Percentiles rank a stretch among this genome's conserved stretches.
These are phyloP conservation scores for Pangasianodon hypophthalmus DNA, from an alignment of 2,113 vertebrate genomes.

Conservation along the genomic window DNA sequence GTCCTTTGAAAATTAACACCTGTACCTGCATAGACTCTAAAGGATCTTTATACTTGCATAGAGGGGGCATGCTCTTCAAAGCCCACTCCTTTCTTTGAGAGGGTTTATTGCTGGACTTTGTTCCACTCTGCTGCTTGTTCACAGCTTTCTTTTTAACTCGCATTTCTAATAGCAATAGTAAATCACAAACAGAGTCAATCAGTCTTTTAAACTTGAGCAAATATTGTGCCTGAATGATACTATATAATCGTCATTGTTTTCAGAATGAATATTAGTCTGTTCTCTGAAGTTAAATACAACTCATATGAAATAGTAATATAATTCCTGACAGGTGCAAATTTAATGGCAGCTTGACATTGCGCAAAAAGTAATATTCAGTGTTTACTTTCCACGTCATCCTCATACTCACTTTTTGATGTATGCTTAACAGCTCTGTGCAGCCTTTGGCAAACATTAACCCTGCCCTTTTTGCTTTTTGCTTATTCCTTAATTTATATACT, in stretches of 20 bases:
- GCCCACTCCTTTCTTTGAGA: slow-evolving; percentile 13
- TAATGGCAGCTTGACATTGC: not conserved
- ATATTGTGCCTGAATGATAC: not conserved
- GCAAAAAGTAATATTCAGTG: slow-evolving; percentile 29
- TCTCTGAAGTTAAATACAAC: not conserved
- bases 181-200: not conserved
- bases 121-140: slow-evolving; percentile 20
- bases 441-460: slow-evolving; percentile 68
- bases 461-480: slow-evolving; percentile 11
- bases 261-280: not conserved
- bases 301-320: not conserved
- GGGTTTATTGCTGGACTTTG: slow-evolving; percentile 35
- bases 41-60: not conserved
- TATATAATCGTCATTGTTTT: not conserved
- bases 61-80: slow-evolving; percentile 17
- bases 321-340: not conserved
- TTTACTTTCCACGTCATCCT: slow-evolving; percentile 36
- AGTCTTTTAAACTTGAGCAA: not conserved
- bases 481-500: slow-evolving; percentile 53
- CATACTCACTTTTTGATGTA: slow-evolving; percentile 17
- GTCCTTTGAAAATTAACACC: slow-evolving; percentile 25
- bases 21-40: slow-evolving; percentile 17
- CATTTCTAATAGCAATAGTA: not conserved
- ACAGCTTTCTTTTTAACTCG: slow-evolving; percentile 23
- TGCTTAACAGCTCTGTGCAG: slow-evolving; percentile 16